Conservation (phyloP, 1,140 invertebrate species). For the Drosophila lacteicornis region DNA sequence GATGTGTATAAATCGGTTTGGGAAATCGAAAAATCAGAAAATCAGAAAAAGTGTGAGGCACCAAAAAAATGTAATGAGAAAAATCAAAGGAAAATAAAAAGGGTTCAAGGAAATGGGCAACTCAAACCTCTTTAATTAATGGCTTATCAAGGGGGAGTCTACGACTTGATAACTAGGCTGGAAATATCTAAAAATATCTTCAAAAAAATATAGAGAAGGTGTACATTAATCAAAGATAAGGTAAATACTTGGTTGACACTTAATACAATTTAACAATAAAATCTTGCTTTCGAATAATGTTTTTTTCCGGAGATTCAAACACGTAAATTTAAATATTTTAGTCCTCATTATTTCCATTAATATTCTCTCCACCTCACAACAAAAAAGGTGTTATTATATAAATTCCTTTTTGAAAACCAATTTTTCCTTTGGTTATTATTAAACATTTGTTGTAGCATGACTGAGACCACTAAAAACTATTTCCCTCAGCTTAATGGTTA, state of each 20-base stretch:
- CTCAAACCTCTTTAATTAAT: constrained; percentile 14
- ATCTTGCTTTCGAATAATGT: no score
- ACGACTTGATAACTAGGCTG: constrained; percentile 4
- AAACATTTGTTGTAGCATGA: neutral
- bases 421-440: neutral
- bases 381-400: no score
- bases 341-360: no score
- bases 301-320: no score
- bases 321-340: no score
- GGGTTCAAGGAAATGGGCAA: neutral
- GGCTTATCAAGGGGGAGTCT: neutral
- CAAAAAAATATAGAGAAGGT: neutral
- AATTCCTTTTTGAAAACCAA: neutral
- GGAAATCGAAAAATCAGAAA: constrained; percentile 26
- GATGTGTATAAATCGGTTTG: constrained; percentile 33
- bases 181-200: neutral
- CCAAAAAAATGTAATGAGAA: constrained; percentile 40
- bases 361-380: no score
- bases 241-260: no score
- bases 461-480: neutral
- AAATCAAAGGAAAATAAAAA: constrained; percentile 8
- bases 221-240: neutral
- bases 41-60: constrained; percentile 13
- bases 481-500: neutral
- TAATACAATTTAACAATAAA: no score